Evolutionary conservation across 2,888 invertebrate species (phyloP).

Genomic region (Cheilosia vernalis): DNA sequence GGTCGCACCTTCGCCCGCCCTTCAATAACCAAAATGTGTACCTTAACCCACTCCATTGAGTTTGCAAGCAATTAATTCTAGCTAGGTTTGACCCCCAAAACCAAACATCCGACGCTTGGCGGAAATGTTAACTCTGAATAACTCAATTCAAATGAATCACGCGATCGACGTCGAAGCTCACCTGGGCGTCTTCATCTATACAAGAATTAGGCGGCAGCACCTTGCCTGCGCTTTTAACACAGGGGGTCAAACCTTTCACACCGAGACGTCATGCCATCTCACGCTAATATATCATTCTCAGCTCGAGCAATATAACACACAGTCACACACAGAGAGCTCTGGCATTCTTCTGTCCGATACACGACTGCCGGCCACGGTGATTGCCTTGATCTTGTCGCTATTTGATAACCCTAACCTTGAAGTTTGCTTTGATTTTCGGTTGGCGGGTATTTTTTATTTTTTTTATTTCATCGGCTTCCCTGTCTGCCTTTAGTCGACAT

Average conservation of each 20-base stretch:
- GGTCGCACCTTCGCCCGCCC: neutral
- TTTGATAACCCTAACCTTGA: slow-evolving; percentile 73
- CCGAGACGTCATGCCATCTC: slow-evolving; percentile 7
- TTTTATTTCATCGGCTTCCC: slow-evolving; percentile 18
- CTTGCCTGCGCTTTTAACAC: slow-evolving; percentile 38
- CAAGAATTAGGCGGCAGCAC: slow-evolving; percentile 31
- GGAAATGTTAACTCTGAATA: slow-evolving; percentile 35
- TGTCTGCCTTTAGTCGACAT: slow-evolving; percentile 43
- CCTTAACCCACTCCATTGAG: neutral
- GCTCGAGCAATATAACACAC: slow-evolving; percentile 10
- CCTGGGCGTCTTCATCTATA: slow-evolving; percentile 31
- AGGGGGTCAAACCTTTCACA: slow-evolving; percentile 46
- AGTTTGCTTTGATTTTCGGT: slow-evolving; percentile 52
- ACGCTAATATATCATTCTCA: slow-evolving; percentile 5
- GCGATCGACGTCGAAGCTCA: slow-evolving; percentile 15
- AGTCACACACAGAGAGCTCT: neutral
- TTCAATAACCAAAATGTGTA: neutral
- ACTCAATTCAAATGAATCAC: slow-evolving; percentile 51
- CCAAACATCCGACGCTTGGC: slow-evolving; percentile 12
- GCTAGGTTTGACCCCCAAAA: slow-evolving; percentile 18
- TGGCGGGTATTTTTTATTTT: slow-evolving; percentile 10
- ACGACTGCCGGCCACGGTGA: slow-evolving; percentile 12
- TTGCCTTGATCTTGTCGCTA: slow-evolving; percentile 73
- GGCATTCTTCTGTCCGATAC: slow-evolving; percentile 24
- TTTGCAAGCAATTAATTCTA: neutral